A percentile compares a stretch with the other conserved stretches of the same genome.
These are phyloP conservation scores for Danaus chrysippus DNA, from an alignment of 2,888 invertebrate genomes.

Conservation along the genomic window DNA sequence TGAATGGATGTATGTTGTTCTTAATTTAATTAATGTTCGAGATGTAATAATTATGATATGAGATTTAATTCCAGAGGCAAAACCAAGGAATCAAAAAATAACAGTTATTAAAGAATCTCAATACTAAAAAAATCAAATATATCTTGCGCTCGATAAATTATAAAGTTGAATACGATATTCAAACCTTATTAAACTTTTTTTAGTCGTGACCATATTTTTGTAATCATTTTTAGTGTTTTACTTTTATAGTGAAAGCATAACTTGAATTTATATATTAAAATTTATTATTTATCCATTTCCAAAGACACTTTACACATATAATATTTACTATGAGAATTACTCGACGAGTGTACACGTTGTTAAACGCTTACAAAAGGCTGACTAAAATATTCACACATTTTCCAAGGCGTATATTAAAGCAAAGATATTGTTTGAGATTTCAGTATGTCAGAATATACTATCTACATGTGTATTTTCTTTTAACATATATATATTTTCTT, in stretches of 20 bases:
- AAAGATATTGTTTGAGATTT: slow-evolving; percentile 6
- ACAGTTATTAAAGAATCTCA: too few relatives aligned
- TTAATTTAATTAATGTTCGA: neutral
- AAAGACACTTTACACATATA: slow-evolving; percentile 1
- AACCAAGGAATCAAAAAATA: neutral
- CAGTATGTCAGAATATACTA: neutral
- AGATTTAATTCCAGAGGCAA: neutral
- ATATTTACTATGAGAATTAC: slow-evolving; percentile 12
- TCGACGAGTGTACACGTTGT: slow-evolving; percentile 18
- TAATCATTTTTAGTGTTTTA: too few relatives aligned
- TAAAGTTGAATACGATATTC: too few relatives aligned
- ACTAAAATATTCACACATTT: slow-evolving; percentile 23
- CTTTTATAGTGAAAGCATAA: too few relatives aligned
- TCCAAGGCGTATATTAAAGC: slow-evolving; percentile 7
- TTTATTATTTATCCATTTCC: slow-evolving; percentile 1
- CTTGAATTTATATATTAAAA: neutral
- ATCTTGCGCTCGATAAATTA: too few relatives aligned
- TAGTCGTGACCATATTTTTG: too few relatives aligned
- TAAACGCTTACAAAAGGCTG: slow-evolving; percentile 22
- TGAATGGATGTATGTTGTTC: neutral
- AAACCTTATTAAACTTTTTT: too few relatives aligned
- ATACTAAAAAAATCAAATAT: too few relatives aligned
- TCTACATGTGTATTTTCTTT: too few relatives aligned
- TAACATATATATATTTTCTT: too few relatives aligned
- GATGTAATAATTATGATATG: neutral